phyloP scores from a whole-genome alignment of 2,888 invertebrate genomes.

The Eupithecia insigniata region DNA sequence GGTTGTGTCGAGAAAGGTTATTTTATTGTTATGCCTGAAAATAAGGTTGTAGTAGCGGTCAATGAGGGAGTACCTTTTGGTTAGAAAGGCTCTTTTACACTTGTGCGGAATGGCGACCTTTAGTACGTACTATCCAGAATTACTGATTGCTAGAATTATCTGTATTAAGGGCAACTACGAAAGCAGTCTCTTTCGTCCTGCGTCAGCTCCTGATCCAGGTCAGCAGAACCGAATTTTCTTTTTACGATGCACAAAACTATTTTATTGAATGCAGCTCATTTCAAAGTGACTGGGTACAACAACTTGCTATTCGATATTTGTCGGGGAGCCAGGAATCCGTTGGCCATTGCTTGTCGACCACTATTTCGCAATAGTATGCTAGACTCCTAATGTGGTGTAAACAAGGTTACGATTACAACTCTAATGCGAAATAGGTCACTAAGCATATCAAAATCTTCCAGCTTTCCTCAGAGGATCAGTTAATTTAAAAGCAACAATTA shows the following conservation, averaged over 20 bases:
- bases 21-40: conserved; percentile 47
- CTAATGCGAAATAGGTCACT: conserved; percentile 52
- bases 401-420: conserved; percentile 46
- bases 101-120: not conserved
- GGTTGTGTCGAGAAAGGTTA: conserved; percentile 31
- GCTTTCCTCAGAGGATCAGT: conserved; percentile 52
- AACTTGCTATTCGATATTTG: not conserved
- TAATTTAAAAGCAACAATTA: conserved; percentile 47
- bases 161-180: not conserved
- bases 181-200: not conserved
- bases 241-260: not conserved
- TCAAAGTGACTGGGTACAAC: not conserved
- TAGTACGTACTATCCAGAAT: not conserved
- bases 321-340: not conserved
- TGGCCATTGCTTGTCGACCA: not conserved
- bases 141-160: not conserved
- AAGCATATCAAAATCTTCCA: conserved; percentile 47
- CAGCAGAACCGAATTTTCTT: not conserved
- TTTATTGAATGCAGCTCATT: not conserved
- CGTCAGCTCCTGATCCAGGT: not conserved
- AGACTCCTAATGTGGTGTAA: conserved; percentile 33
- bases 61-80: conserved; percentile 26
- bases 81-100: not conserved
- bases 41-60: conserved; percentile 35
- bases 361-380: not conserved